Evolutionary conservation across 2,797 vertebrate genomes (phyloP), one percentile per base, ranked within the genome.

Genomic region (Typhlichthys eigenmanni): DNA sequence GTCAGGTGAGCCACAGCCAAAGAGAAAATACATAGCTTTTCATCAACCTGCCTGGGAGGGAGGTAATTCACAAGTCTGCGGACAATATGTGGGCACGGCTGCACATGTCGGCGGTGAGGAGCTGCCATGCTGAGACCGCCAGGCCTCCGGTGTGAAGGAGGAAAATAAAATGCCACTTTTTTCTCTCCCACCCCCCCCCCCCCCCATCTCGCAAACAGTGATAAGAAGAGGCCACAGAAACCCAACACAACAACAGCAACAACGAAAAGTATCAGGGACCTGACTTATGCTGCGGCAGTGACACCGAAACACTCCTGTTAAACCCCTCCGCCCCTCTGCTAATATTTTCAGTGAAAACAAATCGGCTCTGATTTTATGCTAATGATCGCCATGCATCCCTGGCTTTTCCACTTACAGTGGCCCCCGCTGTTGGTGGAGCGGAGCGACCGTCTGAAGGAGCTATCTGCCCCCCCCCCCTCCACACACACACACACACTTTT

Each of bases 21-120:
- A 84, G 81, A 88, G 83, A 88, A 88, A 89, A 87, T 85, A 87
- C 81, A 84, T 83, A 85, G 79, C 76, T 88, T 88, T 89, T 87
- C 86, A 89, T 89, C 85, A 89, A 79, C 60, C 48, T 32, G 65
- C 81, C 63, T 83, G 85, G 86, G 83, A 84, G 81, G 78, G 78
- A 84, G 86, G 85, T 89, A 89, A 90, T 91, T 91, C 87, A 84
- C 88, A 91, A 84, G 80, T 89, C 79, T 63, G 80, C 69, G 74
- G 66, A 85, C 81, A 79, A 84, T 79, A 85, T 80, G 81, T 73
- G 71, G 78, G 77, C 64, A 67, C 34, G 68, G 74, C 68, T 75
- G 74, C 58, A 71, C n/a, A 58, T 62, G 78, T 66, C 51, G 80
- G 81, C 81, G 82, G 81, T 72, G 81, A 88, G 83, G 72, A 70